Evolutionary conservation across 2,113 vertebrate species (phyloP), one percentile per base, ranked within the genome.

Genomic region (Pelodiscus sinensis): DNA sequence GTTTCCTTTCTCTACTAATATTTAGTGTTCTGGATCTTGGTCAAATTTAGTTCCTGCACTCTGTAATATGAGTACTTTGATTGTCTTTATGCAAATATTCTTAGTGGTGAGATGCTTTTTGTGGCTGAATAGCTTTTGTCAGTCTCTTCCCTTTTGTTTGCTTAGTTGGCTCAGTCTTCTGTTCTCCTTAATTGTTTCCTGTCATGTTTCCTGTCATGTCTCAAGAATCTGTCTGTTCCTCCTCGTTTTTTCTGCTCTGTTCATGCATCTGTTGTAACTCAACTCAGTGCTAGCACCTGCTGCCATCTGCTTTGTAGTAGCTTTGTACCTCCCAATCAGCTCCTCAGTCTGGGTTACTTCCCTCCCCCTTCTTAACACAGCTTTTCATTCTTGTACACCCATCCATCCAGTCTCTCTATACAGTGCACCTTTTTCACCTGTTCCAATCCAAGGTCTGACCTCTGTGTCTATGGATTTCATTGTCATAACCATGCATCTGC

Each of bases 241-340:
- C 4, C 2, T 35, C 19, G 1, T 44, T 18, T 75, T 44, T 44
- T 44, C 71, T 44, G 24, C 16, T 75, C 22, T 13, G 13, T 1
- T 3, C 0, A 0, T 11, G n/a, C 65, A 35, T 5, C 5, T 4
- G 6, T 29, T 7, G 4, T 44, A 3, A 27, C 3, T 55, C 0
- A 13, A 9, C 9, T 50, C 22, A 9, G 18, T 84, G 77, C 15
- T 25, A 35, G 65, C 31, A n/a, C 31, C 31, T 35, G 15, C 65
- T 71, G 10, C 65, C 16, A 15, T 87, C 81, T 38, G 4, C 51
- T 81, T 11, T 24, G 56, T 38, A 18, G n/a, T 24, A 4, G 3
- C 14, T 15, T 1, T 2, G 21, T 6, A 2, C 21, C 19, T 56
- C 31, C 14, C 31, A 18, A 9, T 68, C 8, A 77, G 38, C 24